Evolutionary conservation across 1,140 invertebrate genomes (phyloP), one percentile per base, ranked within the genome.

Genomic region (Drusus annulatus): DNA sequence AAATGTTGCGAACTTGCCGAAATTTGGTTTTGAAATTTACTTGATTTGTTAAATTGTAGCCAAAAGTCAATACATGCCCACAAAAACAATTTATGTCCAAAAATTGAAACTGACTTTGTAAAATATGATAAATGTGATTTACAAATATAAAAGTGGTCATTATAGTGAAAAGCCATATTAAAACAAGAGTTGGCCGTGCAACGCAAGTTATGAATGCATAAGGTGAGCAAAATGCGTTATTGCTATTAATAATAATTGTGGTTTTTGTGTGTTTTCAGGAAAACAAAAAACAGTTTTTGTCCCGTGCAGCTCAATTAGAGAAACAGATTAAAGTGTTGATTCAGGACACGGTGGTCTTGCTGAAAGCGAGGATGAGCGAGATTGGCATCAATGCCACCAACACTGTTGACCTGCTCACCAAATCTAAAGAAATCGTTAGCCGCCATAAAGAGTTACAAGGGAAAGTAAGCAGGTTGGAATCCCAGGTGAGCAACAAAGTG

Each of bases 401-500:
- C 76, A 95, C 96, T 0, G 94, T 95, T 45, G 96, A 98, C 88
- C 90, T 98, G 68, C 90, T 98, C 13, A 93, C 94, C 1, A 96
- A 97, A 88, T 96, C 96, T 28, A 98, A 98, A 87, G 96, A 97
- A 88, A 98, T 98, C 83, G 96, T 98, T 7, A 91, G 96, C 58
- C 90, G 95, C 51, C 97, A 98, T 85, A 98, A 97, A 86, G 96
- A 98, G 84, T 88, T 98, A 19, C 96, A 98, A 89, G 93, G 94
- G 56, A 95, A 96, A 87, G 95, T 94, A 0, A 94, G 93, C 84
- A 94, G 94, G 85, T 88, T 98, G 54, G 95, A 97, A 85, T 91
- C 92, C 19, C 94, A 97, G 90, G 96, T 98, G 56, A 88, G 63
- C 50, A 31, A 36, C 16, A 8, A 45, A 3, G 8, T 36, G 31